Base-by-base conservation (phyloP, 2,888 invertebrate species). In the Melanargia galathea region DNA sequence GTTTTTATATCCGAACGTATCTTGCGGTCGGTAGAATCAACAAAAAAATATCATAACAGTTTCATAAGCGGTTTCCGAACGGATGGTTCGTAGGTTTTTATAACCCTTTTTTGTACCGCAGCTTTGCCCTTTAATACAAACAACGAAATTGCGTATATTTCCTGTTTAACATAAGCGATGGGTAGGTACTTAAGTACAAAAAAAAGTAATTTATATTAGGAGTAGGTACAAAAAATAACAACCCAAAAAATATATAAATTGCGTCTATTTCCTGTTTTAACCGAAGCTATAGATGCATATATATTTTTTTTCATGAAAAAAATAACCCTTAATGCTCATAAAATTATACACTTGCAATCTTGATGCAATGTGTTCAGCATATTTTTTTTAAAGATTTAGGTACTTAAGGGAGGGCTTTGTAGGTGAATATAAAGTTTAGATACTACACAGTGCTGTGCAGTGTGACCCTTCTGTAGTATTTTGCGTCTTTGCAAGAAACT, bases 21-120 rank as follows among this genome's bases (percentile, higher is more conserved):
- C 40, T 48, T 59, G 67, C 70, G 70, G 70, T 70, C 64, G 63
- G 63, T 59, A 64, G 56, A 66, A 58, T 49, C 70, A 49, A 64
- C 57, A 64, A 71, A 71, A 71, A 67, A 59, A 60, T 55, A 62
- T 45, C 52, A 63, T 65, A 64, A 67, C 64, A 65, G 48, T 58
- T 64, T 62, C 60, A 45, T 63, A 48, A 45, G 52, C 59, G 65
- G 60, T 59, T 63, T 67, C 65, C 63, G 58, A 67, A 51, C 57
- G 30, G 60, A 59, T 30, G 52, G 63, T 48, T 30, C 35, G 56
- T 30, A 51, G 38, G 33, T 56, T 64, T 64, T 56, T 64, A 43
- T 62, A 46, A 10, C 26, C 60, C 30, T 30, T 33, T 63, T 64
- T 64, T 64, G 56, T 51, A 56, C 60, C 45, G 35, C 49, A 60